Evolutionary conservation across 2,888 invertebrate species (phyloP).

Genomic region (Pardosa pseudoannulata): DNA sequence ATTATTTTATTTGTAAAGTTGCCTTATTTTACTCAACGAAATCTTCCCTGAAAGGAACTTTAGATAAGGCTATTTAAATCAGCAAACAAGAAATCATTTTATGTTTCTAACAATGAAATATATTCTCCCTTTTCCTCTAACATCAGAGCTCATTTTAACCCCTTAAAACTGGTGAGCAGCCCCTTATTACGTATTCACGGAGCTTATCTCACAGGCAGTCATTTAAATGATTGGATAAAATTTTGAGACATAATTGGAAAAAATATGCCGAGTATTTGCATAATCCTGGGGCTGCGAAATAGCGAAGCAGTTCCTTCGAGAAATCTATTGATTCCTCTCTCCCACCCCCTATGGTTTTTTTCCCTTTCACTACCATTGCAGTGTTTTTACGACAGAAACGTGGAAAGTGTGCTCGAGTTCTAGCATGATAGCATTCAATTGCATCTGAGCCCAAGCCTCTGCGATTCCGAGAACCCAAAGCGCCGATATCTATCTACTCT

Average conservation of each 20-base stretch:
- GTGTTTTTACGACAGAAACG: slow-evolving; percentile 65
- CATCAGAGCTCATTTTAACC: slow-evolving; percentile 56
- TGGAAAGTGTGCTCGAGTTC: slow-evolving; percentile 68
- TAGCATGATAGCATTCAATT: slow-evolving; percentile 69
- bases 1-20: too few relatives aligned
- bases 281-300: slow-evolving; percentile 62
- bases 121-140: not conserved
- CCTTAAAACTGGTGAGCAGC: slow-evolving; percentile 60
- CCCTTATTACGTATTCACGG: slow-evolving; percentile 69
- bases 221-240: slow-evolving; percentile 72
- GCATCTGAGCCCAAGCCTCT: slow-evolving; percentile 62
- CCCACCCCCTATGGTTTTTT: slow-evolving; percentile 9
- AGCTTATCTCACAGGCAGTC: slow-evolving; percentile 65
- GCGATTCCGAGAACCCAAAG: slow-evolving; percentile 65
- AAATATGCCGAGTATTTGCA: slow-evolving; percentile 72
- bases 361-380: slow-evolving; percentile 32
- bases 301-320: slow-evolving; percentile 51
- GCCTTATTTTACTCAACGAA: too few relatives aligned
- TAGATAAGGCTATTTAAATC: too few relatives aligned
- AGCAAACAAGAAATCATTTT: too few relatives aligned
- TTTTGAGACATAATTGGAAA: slow-evolving; percentile 70
- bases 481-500: slow-evolving; percentile 71
- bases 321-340: slow-evolving; percentile 52
- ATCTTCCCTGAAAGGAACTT: too few relatives aligned
- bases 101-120: too few relatives aligned